Percentiles rank a stretch among this genome's conserved stretches.
Evolutionary conservation across 2,888 invertebrate genomes (phyloP).

Genomic region (Ceriagrion tenellum): DNA sequence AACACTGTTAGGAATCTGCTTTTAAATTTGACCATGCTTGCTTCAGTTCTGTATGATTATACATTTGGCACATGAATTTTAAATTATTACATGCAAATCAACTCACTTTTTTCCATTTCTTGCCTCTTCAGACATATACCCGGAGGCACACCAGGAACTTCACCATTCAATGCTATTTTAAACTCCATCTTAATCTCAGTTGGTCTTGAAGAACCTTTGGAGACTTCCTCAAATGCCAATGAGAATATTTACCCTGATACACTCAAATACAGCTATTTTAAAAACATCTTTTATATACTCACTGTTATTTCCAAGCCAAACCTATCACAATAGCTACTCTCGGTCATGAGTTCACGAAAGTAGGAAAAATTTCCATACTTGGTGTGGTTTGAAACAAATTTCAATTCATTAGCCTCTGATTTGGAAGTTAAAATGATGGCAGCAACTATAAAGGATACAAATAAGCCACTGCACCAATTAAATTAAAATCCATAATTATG

Average conservation of each 20-base stretch:
- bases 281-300: neutral
- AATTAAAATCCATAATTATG: neutral
- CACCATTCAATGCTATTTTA: neutral
- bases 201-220: constrained; percentile 52
- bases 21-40: no score
- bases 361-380: neutral
- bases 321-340: neutral
- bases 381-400: neutral
- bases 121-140: neutral
- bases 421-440: neutral
- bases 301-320: constrained; percentile 21
- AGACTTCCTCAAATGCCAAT: constrained; percentile 32
- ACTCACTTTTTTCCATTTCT: neutral
- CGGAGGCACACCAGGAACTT: neutral
- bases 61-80: no score
- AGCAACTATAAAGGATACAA: neutral
- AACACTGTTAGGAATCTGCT: no score
- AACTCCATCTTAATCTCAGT: neutral
- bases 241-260: neutral
- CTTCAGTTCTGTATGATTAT: no score
- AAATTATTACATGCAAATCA: neutral
- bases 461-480: neutral
- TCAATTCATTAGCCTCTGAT: neutral
- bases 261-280: neutral
- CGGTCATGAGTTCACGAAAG: neutral